Conservation (phyloP, 2,797 vertebrate species). For the Streptopelia turtur region DNA sequence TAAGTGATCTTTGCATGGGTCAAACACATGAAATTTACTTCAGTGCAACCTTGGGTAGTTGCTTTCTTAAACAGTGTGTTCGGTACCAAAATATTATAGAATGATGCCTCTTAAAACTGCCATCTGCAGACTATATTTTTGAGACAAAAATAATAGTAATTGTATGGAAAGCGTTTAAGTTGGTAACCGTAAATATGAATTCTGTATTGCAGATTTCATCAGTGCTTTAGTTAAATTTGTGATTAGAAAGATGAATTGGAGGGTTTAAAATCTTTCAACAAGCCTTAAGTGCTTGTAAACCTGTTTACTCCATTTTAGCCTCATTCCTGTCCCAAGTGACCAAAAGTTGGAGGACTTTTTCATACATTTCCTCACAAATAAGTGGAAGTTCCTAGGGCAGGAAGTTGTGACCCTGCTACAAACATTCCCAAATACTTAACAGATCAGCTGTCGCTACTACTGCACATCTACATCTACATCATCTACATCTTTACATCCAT, state of each 20-base stretch:
- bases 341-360: neutral
- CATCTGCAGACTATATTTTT: neutral
- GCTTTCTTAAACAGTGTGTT: neutral
- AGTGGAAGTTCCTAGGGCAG: neutral
- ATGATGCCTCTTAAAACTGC: neutral
- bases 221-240: neutral
- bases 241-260: neutral
- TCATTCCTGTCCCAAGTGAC: neutral
- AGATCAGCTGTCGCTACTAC: accelerated
- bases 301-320: neutral
- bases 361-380: neutral
- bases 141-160: neutral
- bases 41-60: neutral
- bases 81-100: neutral
- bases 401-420: neutral
- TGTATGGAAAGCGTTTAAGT: neutral
- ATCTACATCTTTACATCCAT: neutral
- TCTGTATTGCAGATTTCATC: neutral
- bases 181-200: neutral
- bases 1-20: neutral
- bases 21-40: neutral
- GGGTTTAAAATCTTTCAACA: neutral
- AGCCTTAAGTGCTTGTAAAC: neutral
- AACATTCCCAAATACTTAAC: neutral
- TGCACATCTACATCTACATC: accelerated